Conservation (phyloP, 1,140 invertebrate species). For the Trachymyrmex cornetzi region DNA sequence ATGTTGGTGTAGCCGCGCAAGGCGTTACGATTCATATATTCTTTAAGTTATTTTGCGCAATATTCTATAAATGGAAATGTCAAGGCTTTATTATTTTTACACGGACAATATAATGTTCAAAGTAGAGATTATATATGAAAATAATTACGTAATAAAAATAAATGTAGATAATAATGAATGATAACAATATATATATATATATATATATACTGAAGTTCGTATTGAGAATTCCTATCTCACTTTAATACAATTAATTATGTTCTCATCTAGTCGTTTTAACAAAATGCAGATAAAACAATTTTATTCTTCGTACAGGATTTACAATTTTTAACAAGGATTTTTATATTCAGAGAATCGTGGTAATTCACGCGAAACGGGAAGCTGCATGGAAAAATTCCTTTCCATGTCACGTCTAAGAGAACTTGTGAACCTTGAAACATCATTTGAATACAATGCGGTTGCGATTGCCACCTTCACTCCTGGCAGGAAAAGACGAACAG, state of each 20-base stretch:
- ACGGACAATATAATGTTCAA: background rate
- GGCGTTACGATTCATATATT: constrained; percentile 23
- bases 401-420: constrained; percentile 63
- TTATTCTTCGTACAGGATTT: background rate
- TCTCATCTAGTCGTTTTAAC: background rate
- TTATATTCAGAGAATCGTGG: background rate
- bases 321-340: background rate
- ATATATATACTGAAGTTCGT: background rate
- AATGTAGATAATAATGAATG: background rate
- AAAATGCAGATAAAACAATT: background rate
- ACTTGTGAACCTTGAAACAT: constrained; percentile 35
- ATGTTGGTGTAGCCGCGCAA: background rate
- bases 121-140: background rate
- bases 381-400: constrained; percentile 37
- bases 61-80: background rate
- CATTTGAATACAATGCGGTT: constrained; percentile 81
- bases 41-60: constrained; percentile 3
- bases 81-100: background rate
- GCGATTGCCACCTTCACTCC: constrained; percentile 59
- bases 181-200: too few species aligned
- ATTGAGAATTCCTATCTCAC: background rate
- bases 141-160: background rate
- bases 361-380: constrained; percentile 15
- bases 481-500: constrained; percentile 7
- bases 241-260: constrained; percentile 10